Evolutionary conservation across 2,888 invertebrate genomes (phyloP).

Genomic region (Parnassius mnemosyne): DNA sequence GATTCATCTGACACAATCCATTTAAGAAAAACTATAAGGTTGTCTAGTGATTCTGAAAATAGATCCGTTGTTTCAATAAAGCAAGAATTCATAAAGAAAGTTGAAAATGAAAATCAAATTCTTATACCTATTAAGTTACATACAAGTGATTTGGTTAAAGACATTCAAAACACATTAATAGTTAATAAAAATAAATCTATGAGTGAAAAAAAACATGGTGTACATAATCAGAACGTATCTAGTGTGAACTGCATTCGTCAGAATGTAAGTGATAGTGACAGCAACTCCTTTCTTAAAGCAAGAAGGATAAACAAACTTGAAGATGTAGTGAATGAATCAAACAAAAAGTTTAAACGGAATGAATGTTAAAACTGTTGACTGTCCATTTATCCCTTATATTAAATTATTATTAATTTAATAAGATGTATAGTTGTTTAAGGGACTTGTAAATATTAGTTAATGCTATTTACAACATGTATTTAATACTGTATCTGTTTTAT

Average conservation of each 20-base stretch:
- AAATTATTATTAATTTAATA: conserved; percentile 73
- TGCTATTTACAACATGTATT: conserved; percentile 69
- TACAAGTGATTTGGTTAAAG: conserved; percentile 72
- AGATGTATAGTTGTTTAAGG: conserved; percentile 68
- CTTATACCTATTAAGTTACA: conserved; percentile 70
- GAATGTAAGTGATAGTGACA: conserved; percentile 68
- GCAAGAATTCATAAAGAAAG: conserved; percentile 67
- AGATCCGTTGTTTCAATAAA: conserved; percentile 70
- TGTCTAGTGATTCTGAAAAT: conserved; percentile 70
- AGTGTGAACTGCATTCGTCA: conserved; percentile 71
- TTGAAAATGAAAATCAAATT: conserved; percentile 72
- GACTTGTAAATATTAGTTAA: conserved; percentile 75
- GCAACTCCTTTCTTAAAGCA: conserved; percentile 65
- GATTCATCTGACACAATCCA: conserved; percentile 68
- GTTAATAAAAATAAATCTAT: conserved; percentile 73
- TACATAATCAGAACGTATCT: conserved; percentile 75
- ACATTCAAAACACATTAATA: conserved; percentile 75
- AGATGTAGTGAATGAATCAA: conserved; percentile 65
- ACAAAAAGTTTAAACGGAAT: conserved; percentile 74
- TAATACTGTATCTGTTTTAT: conserved; percentile 76
- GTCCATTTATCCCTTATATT: conserved; percentile 63
- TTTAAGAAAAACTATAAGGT: conserved; percentile 67
- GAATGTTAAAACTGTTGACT: conserved; percentile 65
- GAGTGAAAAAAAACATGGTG: conserved; percentile 76
- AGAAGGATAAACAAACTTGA: conserved; percentile 70